Evolutionary conservation across 2,113 vertebrate species (phyloP), one percentile per base, ranked within the genome.

Genomic region (Peromyscus maniculatus): DNA sequence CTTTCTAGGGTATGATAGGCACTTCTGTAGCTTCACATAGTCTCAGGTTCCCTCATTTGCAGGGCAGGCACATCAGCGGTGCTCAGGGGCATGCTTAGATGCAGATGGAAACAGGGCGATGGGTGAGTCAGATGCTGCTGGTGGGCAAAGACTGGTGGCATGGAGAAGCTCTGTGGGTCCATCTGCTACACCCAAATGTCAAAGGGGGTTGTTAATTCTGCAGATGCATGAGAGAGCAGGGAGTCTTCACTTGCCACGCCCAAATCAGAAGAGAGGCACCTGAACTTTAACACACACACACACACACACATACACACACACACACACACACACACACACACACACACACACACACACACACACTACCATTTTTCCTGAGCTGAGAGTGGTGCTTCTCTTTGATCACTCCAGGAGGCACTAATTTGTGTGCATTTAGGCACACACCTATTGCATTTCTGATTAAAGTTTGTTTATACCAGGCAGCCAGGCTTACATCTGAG

Each of bases 271-370:
- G 59, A 89, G 95, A 89, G 17, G 83, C 52, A 93, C 71, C 77
- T 91, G 77, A 96, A 88, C 72, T 92, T 95, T 31, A 67, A 67
- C 87, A n/a, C 83, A 26, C 52, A 75, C 72, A 36, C 67, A 36
- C 71, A 74, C 72, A 78, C 46, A 52, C 77, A 49, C 75, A 49
- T 43, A 49, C 24, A 71, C 71, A 75, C 72, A 78, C 46, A 52
- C 77, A 52, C 75, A 52, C 75, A 49, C 26, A 79, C 62, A 36
- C 67, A 36, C 67, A 36, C 71, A 74, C 72, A 78, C 46, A 52
- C 77, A 49, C 75, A 49, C 75, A 49, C 24, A 71, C 71, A 75
- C 72, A 78, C 46, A 52, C 77, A 52, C 75, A 52, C 75, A 49
- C 26, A 79, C 62, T n/a, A 71, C 26, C n/a, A 31, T 67, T 91